A percentile compares a stretch with the other conserved stretches of the same genome.
phyloP scores from a whole-genome alignment of 1,140 invertebrate genomes.

The Nixonia krombeini region DNA sequence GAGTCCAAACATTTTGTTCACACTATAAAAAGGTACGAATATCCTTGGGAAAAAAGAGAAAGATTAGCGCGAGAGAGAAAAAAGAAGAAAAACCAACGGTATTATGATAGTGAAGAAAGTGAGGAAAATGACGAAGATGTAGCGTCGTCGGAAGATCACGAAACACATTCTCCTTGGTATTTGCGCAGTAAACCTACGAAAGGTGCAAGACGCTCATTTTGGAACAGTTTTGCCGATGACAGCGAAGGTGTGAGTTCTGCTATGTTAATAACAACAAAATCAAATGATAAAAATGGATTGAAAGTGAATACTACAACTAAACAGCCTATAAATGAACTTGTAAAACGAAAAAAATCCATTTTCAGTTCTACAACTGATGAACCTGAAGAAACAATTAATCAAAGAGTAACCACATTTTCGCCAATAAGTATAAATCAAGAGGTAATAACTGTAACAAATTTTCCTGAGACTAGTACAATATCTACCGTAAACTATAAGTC shows the following conservation, averaged over 20 bases:
- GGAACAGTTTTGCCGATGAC: neutral
- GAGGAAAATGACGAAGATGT: slow-evolving; percentile 25
- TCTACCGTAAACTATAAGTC: neutral
- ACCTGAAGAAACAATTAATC: too few relatives aligned
- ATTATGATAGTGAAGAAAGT: slow-evolving; percentile 1
- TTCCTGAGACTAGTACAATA: neutral
- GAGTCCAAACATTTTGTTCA: slow-evolving; percentile 43
- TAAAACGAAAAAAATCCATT: too few relatives aligned
- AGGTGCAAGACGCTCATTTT: neutral
- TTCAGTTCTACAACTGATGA: too few relatives aligned
- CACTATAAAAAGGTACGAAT: slow-evolving; percentile 37
- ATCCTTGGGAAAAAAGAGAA: slow-evolving; percentile 42
- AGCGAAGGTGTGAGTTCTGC: neutral
- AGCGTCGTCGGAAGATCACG: slow-evolving; percentile 36
- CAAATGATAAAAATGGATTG: neutral
- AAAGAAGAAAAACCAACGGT: neutral
- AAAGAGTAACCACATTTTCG: too few relatives aligned
- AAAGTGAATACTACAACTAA: too few relatives aligned
- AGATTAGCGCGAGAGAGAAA: slow-evolving; percentile 26
- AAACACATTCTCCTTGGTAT: slow-evolving; percentile 9
- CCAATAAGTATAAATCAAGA: too few relatives aligned
- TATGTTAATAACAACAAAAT: neutral
- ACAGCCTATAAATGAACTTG: too few relatives aligned
- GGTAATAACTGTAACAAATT: too few relatives aligned
- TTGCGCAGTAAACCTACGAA: slow-evolving; percentile 13